These are phyloP conservation scores for Halocynthia aurantium DNA, from an alignment of 23 tunicate species.

Conservation along the genomic window DNA sequence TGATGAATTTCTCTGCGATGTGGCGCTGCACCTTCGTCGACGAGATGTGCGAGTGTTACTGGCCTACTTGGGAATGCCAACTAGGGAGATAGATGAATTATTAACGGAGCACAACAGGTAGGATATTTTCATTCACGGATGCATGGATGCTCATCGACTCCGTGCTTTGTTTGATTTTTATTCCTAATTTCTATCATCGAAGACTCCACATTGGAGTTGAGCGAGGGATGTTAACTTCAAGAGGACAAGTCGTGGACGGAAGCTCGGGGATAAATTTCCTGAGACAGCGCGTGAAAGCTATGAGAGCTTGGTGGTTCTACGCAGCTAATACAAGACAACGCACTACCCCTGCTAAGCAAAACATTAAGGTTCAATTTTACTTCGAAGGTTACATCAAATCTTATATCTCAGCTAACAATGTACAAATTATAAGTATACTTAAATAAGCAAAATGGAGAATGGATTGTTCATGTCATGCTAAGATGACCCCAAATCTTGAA, in stretches of 20 bases:
- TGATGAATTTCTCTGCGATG: slow-evolving; percentile 79
- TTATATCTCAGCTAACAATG: too few species aligned
- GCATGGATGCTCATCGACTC: too few species aligned
- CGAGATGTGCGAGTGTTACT: slow-evolving; percentile 65
- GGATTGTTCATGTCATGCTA: too few species aligned
- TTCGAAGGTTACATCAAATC: too few species aligned
- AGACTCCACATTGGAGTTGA: slow-evolving; percentile 18
- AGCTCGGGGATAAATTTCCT: slow-evolving; percentile 53
- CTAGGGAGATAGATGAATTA: slow-evolving; percentile 54
- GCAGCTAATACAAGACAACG: slow-evolving; percentile 65
- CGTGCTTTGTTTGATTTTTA: too few species aligned
- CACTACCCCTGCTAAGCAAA: slow-evolving; percentile 70
- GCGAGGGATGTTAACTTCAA: slow-evolving; percentile 44
- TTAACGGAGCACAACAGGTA: slow-evolving; percentile 36
- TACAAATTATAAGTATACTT: too few species aligned
- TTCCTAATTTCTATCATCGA: too few species aligned
- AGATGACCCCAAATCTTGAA: too few species aligned
- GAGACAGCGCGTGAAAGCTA: slow-evolving; percentile 62
- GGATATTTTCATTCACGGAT: too few species aligned
- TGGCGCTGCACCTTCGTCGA: slow-evolving; percentile 74
- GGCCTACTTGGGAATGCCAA: slow-evolving; percentile 47
- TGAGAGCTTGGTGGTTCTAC: slow-evolving; percentile 85
- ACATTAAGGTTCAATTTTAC: slow-evolving; percentile 26
- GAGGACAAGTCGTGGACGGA: slow-evolving; percentile 66
- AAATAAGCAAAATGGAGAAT: too few species aligned